These are phyloP conservation scores for Zaprionus gabonicus DNA, from an alignment of 1,140 invertebrate genomes.

Conservation along the genomic window DNA sequence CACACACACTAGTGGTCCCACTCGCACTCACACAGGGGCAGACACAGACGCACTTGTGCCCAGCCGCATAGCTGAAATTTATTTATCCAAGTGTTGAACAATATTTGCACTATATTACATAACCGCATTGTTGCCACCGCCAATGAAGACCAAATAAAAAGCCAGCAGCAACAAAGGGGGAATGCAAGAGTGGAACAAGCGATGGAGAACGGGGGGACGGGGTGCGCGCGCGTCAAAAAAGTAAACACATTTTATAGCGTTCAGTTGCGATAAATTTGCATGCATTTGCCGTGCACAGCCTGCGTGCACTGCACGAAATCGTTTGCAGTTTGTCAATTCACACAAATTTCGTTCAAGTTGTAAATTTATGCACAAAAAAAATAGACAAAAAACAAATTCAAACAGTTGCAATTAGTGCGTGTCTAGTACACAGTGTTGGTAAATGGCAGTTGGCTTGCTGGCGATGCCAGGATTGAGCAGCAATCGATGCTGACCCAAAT, in stretches of 20 bases:
- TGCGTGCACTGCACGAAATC: constrained; percentile 25
- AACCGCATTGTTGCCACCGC: constrained; percentile 73
- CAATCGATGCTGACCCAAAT: not conserved
- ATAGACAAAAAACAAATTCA: not conserved
- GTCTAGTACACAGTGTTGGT: not conserved
- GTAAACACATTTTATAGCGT: constrained; percentile 60
- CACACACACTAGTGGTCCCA: constrained; percentile 9
- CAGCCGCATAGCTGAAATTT: constrained; percentile 59
- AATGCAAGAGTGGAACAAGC: not conserved
- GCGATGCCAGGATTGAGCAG: not conserved
- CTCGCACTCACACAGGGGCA: constrained; percentile 10
- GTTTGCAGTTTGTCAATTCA: not conserved
- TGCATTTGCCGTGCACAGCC: constrained; percentile 16
- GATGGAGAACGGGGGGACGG: not conserved
- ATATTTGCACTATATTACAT: constrained; percentile 82
- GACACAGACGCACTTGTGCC: constrained; percentile 27
- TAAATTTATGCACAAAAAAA: not conserved
- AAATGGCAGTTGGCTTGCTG: not conserved
- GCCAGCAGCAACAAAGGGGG: constrained; percentile 6
- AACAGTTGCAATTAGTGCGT: not conserved
- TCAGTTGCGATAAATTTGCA: constrained; percentile 29
- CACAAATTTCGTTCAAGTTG: not conserved
- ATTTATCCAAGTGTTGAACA: constrained; percentile 77
- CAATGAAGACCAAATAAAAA: constrained; percentile 74
- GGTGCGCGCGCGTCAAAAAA: constrained; percentile 37